These are phyloP conservation scores for Toxotes lorentzi DNA, from an alignment of 2,797 vertebrate genomes.

Conservation along the genomic window DNA sequence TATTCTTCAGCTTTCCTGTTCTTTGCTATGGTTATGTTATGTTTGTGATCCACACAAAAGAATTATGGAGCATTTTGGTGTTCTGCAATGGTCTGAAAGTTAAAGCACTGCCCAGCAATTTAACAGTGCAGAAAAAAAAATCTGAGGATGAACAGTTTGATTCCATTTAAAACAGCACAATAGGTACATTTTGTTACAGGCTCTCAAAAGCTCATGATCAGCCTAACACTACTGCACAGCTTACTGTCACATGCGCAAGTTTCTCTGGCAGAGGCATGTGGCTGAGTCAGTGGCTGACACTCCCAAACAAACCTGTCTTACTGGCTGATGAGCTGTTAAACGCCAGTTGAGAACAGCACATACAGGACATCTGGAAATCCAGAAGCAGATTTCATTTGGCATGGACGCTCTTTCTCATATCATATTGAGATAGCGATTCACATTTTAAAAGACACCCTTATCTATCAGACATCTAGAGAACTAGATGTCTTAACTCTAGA, in stretches of 20 bases:
- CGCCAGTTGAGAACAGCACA: conserved; percentile 6
- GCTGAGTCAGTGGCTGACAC: conserved; percentile 49
- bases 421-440: background rate
- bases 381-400: background rate
- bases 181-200: background rate
- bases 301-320: conserved; percentile 65
- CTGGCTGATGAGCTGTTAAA: conserved; percentile 30
- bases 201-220: background rate
- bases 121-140: background rate
- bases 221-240: background rate
- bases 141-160: background rate
- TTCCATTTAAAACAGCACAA: background rate
- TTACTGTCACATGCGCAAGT: conserved; percentile 23
- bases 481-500: too few relatives aligned
- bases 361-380: conserved; percentile 35
- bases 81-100: background rate
- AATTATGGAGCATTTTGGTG: background rate
- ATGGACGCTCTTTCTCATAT: background rate
- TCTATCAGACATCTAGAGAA: background rate
- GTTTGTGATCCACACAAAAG: too few relatives aligned
- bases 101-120: background rate
- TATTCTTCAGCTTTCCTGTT: background rate
- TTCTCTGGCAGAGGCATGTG: conserved; percentile 15
- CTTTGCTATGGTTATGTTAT: background rate
- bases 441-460: background rate